Base-by-base conservation (phyloP, 2,797 vertebrate genomes). In the Myripristis jacobus region DNA sequence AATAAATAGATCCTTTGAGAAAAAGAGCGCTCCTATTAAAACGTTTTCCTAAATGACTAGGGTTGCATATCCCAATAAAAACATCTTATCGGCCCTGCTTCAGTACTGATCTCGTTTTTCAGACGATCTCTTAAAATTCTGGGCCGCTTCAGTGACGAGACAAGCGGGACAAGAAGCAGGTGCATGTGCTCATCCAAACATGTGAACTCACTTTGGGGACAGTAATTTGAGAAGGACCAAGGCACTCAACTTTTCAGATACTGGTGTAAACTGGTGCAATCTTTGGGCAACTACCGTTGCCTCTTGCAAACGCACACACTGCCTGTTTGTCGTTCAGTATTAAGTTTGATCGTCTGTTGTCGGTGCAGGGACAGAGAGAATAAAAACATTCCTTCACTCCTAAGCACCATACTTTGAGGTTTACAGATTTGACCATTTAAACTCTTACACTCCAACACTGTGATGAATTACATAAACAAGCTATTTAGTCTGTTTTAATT, bases 211-310 rank as follows among this genome's bases (percentile, higher is more conserved):
- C 52, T 82, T 71, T 84, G 24, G 80, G 67, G 62, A 64, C 34
- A 59, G 34, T 19, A 53, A 54, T 73, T 70, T 66, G 56, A 72
- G 25, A 64, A 69, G 60, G 56, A 84, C 83, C 78, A 88, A 92
- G 91, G 90, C 91, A 92, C 91, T 91, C 79, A 21, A 68, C 67
- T 66, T 88, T 65, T 68, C 64, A 74, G 80, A 87, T 69, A 84
- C 67, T 64, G 63, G 58, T 72, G 59, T 52, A 81, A 72, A 73
- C 52, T 29, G n/a, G n/a, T n/a, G n/a, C 54, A 71, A 64, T 73
- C 67, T 71, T 60, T 47, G 41, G 75, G 54, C 72, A 63, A 68
- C 31, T 70, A 38, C 53, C 70, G 55, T 70, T 22, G 61, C 59
- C 54, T 71, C 53, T 36, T 69, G 47, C 65, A 79, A 54, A 72